Conservation (phyloP, 2,888 invertebrate species). For the Gryllus longicercus region DNA sequence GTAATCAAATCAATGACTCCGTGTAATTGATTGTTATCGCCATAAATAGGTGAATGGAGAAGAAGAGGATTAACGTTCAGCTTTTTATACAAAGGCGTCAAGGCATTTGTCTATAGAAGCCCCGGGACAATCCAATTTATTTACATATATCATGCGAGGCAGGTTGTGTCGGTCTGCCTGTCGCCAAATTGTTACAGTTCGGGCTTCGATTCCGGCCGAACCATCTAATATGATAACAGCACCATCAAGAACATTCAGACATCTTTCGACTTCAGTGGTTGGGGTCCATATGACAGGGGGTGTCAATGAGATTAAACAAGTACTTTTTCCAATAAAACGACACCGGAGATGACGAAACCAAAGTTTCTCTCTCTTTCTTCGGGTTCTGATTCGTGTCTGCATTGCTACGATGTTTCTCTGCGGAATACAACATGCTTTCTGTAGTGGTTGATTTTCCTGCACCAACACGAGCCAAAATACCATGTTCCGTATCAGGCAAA, state of each 20-base stretch:
- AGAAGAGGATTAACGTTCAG: conserved; percentile 65
- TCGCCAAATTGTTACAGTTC: conserved; percentile 95
- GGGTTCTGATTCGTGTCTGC: conserved; percentile 73
- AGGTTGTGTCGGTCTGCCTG: conserved; percentile 82
- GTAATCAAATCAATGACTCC: conserved; percentile 77
- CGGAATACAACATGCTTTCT: conserved; percentile 91
- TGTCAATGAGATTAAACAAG: conserved; percentile 88
- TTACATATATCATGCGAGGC: conserved; percentile 84
- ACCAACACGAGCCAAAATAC: conserved; percentile 91
- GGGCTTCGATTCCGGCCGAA: conserved; percentile 96
- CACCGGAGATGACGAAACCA: conserved; percentile 88
- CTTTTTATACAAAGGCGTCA: conserved; percentile 68
- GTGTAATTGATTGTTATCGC: conserved; percentile 53
- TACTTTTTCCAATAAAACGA: conserved; percentile 83
- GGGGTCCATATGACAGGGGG: conserved; percentile 98
- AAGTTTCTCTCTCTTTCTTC: conserved; percentile 50
- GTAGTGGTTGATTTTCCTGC: conserved; percentile 99
- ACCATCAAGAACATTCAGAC: conserved; percentile 88
- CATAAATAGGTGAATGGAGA: conserved; percentile 66
- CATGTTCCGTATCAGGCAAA: conserved; percentile 68
- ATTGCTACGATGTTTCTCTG: conserved; percentile 85
- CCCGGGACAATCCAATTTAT: conserved; percentile 92
- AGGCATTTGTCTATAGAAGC: conserved; percentile 68
- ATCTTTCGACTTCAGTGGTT: conserved; percentile 96
- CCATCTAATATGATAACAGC: conserved; percentile 88